Evolutionary conservation across 2,888 invertebrate species (phyloP), one percentile per base, ranked within the genome.

Genomic region (Acanthopleura granulata): DNA sequence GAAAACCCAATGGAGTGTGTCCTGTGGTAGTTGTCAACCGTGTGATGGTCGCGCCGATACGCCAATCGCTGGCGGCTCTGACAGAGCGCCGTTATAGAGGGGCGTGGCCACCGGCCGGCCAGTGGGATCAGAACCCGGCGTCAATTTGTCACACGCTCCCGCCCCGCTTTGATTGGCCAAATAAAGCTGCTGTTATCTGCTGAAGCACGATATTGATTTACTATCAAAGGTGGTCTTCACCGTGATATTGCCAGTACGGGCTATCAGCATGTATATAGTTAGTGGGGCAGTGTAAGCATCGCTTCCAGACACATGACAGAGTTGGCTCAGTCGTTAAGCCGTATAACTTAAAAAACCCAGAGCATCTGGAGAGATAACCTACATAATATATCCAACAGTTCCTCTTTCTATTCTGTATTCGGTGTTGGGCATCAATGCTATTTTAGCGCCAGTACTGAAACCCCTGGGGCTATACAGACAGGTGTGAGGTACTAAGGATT

Each of bases 1-100:
- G 66, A 66, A 66, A 66, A 25, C 40, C n/a, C 66, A 66, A 27
- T 27, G 66, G 66, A 66, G 66, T 66, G 66, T 66, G 66, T 66
- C 66, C 16, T 66, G 29, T 66, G 25, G 66, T 27, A 22, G 66
- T 27, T 66, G 66, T 66, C 66, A 66, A 27, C 16, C 57, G 16
- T 16, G 12, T 22, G 66, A 66, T 27, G 15, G 29, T 40, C 66
- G 16, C 29, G 15, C 25, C 16, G 29, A 66, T 27, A 66, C 22
- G 16, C 66, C 66, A 66, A 66, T 66, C 66, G 29, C 27, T 66
- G 22, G 16, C 22, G 6, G 66, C 18, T 66, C 66, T 66, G 29
- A 6, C 16, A 18, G 15, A 27, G 16, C 25, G 22, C 22, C 29
- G 22, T 22, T 27, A 66, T 27, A 22, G 25, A 27, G 66, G 29